phyloP scores from a whole-genome alignment of 1,140 invertebrate species.

The Danaus melanippus region DNA sequence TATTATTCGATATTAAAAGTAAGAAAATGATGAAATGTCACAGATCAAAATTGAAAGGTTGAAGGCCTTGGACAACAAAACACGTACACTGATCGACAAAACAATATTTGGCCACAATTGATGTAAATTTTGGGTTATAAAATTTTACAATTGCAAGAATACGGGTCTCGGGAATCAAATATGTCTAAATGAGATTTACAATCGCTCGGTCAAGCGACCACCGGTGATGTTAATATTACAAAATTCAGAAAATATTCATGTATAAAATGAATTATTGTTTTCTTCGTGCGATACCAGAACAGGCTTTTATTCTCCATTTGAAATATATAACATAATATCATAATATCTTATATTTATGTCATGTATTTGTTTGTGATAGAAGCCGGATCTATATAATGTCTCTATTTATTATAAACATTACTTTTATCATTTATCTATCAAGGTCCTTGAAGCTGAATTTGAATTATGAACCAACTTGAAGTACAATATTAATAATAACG shows the following conservation, averaged over 20 bases:
- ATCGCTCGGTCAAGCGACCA: constrained; percentile 11
- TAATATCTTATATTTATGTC: constrained; percentile 1
- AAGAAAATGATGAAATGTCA: constrained; percentile 26
- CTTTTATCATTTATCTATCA: constrained; percentile 15
- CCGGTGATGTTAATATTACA: constrained; percentile 9
- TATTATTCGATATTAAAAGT: constrained; percentile 35
- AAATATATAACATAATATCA: no score
- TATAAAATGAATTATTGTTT: no score
- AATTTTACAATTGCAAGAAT: constrained; percentile 49
- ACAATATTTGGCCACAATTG: constrained; percentile 35
- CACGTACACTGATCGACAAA: constrained; percentile 29
- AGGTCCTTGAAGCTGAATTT: constrained; percentile 19
- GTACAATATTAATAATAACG: constrained; percentile 14
- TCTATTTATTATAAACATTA: constrained; percentile 9
- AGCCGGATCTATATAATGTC: constrained; percentile 20
- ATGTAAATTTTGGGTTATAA: constrained; percentile 49
- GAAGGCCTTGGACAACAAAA: constrained; percentile 25
- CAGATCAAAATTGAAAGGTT: constrained; percentile 23
- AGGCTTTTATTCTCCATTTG: no score
- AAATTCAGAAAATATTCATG: constrained; percentile 2
- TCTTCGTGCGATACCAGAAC: no score
- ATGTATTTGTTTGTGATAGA: constrained; percentile 5
- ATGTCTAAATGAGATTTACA: constrained; percentile 16
- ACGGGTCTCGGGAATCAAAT: constrained; percentile 15
- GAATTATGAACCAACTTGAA: constrained; percentile 13